Percentiles rank a stretch among this genome's conserved stretches.
Conservation (phyloP, 2,797 vertebrate species). For the Sandelia bainsii region DNA sequence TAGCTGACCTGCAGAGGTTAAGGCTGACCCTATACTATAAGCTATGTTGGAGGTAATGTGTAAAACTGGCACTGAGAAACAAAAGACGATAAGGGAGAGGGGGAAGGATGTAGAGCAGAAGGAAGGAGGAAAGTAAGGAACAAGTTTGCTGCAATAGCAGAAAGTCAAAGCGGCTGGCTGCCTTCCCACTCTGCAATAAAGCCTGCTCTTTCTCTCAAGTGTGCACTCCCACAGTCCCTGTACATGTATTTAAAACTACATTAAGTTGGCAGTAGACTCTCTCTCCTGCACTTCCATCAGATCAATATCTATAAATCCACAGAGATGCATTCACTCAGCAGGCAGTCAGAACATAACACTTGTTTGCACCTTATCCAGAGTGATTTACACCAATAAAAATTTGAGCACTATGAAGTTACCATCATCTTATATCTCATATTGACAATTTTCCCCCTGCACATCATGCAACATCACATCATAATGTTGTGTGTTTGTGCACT, state of each 20-base stretch:
- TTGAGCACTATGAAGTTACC: not conserved
- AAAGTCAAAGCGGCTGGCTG: constrained; percentile 33
- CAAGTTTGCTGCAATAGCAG: constrained; percentile 9
- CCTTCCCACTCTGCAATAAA: constrained; percentile 25
- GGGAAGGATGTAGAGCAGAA: not conserved
- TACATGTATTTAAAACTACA: constrained; percentile 53
- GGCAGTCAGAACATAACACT: constrained; percentile 13
- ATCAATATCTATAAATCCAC: constrained; percentile 58
- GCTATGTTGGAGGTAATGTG: constrained; percentile 12
- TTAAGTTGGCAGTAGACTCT: constrained; percentile 33
- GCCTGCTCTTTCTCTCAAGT: constrained; percentile 23
- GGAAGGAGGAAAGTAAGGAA: not conserved
- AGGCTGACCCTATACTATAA: constrained; percentile 30
- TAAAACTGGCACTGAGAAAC: constrained; percentile 11
- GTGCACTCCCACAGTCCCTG: constrained; percentile 24
- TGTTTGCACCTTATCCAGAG: constrained; percentile 14
- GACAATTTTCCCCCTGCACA: not conserved
- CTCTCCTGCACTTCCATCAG: constrained; percentile 23
- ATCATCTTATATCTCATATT: not conserved
- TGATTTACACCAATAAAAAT: constrained; percentile 34
- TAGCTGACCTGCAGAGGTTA: constrained; percentile 53
- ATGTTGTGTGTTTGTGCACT: not conserved
- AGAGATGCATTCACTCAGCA: constrained; percentile 43
- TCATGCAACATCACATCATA: too few relatives aligned
- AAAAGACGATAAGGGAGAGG: constrained; percentile 13